Conservation (phyloP, 2,888 invertebrate genomes). For the Sericinus montela region DNA sequence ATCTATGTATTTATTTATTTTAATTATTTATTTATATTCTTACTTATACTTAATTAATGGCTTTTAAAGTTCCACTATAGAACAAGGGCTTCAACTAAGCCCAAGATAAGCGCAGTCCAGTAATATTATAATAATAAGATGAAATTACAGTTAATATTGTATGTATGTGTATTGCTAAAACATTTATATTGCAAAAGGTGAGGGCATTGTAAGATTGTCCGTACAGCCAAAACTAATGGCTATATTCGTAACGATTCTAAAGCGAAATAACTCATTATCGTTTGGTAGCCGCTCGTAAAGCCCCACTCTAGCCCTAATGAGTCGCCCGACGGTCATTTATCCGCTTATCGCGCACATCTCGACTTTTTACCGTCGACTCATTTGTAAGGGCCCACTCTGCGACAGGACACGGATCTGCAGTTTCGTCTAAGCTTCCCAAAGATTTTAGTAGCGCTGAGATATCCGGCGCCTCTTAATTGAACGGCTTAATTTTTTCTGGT, state of each 20-base stretch:
- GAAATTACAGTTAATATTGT: too few relatives aligned
- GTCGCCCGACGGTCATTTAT: not conserved
- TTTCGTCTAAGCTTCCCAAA: not conserved
- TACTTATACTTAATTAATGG: too few relatives aligned
- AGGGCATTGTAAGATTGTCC: too few relatives aligned
- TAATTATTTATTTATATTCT: too few relatives aligned
- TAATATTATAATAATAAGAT: too few relatives aligned
- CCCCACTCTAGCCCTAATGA: slow-evolving; percentile 8
- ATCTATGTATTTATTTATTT: too few relatives aligned
- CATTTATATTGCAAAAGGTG: too few relatives aligned
- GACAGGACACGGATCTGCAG: not conserved
- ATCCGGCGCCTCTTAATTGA: slow-evolving; percentile 18
- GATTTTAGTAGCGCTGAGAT: not conserved
- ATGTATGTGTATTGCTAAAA: too few relatives aligned
- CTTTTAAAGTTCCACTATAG: too few relatives aligned
- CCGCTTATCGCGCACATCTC: slow-evolving; percentile 7
- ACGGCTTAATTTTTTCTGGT: slow-evolving; percentile 16
- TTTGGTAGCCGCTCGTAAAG: not conserved
- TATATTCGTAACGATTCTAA: not conserved
- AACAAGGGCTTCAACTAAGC: too few relatives aligned
- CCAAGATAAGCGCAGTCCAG: too few relatives aligned
- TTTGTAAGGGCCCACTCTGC: slow-evolving; percentile 3
- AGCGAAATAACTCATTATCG: not conserved
- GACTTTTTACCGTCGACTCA: slow-evolving; percentile 3
- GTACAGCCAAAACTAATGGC: not conserved